A percentile compares a stretch with the other conserved stretches of the same genome.
phyloP scores from a whole-genome alignment of 1,140 invertebrate genomes.

The Papilio polyxenes region DNA sequence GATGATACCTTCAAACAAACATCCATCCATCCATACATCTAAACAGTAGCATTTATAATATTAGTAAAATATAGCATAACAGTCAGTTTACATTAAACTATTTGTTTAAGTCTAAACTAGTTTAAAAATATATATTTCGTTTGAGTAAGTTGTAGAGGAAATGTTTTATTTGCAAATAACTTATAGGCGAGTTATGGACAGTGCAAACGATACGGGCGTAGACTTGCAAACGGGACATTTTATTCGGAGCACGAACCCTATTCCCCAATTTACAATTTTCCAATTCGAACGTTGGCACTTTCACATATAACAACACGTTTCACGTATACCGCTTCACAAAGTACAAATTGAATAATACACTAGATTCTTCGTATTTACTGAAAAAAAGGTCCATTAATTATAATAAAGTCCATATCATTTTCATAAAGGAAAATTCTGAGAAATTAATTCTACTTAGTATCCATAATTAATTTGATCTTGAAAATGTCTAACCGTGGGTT shows the following conservation, averaged over 20 bases:
- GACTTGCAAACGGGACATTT: slow-evolving; percentile 18
- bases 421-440: not conserved
- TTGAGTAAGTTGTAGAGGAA: not conserved
- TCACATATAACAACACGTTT: slow-evolving; percentile 33
- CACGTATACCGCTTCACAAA: slow-evolving; percentile 15
- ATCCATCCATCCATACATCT: too few species aligned
- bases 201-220: slow-evolving; percentile 20
- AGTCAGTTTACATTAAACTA: too few species aligned
- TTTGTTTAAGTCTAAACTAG: not conserved
- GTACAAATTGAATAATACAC: slow-evolving; percentile 29
- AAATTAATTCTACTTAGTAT: not conserved
- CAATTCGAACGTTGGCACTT: slow-evolving; percentile 35
- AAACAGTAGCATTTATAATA: too few species aligned
- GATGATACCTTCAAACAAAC: too few species aligned
- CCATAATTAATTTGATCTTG: not conserved
- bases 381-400: too few species aligned
- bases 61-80: too few species aligned
- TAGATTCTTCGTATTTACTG: not conserved
- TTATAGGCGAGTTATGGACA: slow-evolving; percentile 24
- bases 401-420: not conserved
- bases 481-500: not conserved
- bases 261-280: slow-evolving; percentile 37
- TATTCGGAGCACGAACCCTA: slow-evolving; percentile 30
- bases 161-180: slow-evolving; percentile 24
- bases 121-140: not conserved